Base-by-base conservation (phyloP, 53 echinoderm and acorn worm genomes). In the Hippasteria phrygiana region DNA sequence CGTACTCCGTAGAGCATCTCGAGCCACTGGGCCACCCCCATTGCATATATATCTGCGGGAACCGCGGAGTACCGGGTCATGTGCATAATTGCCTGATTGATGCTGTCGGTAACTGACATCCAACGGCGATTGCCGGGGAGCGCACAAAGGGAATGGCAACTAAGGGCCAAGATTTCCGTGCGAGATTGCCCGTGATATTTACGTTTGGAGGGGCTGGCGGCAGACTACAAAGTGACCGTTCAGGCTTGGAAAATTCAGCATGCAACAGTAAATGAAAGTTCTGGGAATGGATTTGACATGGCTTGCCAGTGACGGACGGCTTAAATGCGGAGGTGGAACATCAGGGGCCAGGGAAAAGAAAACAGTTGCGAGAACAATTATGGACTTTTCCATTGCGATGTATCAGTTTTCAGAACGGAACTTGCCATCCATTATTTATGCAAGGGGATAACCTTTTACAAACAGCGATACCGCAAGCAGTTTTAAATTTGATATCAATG, bases 1-100 rank as follows among this genome's bases (percentile, higher is more conserved):
- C 20, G 81, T 81, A 85, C 62, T 18, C 38, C 11, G 33, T n/a
- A 77, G 46, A 76, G 77, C 36, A 67, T 56, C 56, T 0, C 34
- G 46, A 40, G 7, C 56, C n/a, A n/a, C n/a, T n/a, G n/a, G n/a
- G n/a, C n/a, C n/a, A n/a, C n/a, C 78, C 10, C 39, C 50, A n/a
- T 14, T 76, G 76, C 47, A 76, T 76, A 76, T 59, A 9, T 79
- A 20, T 36, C 34, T 29, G 32, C 64, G 24, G 46, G 10, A 50
- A n/a, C n/a, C n/a, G 70, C 70, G 24, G 85, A 50, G 85, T 71
- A 70, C 70, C 51, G 85, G 85, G 51, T 85, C 85, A 71, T 85
- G 85, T 85, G 85, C 85, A 85, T 85, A 85, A 85, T 85, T 85
- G 85, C 85, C 85, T 85, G 85, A 85, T 85, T 85, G 85, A 85